These are phyloP conservation scores for Psix sp. DNA, from an alignment of 1,140 invertebrate genomes.

Conservation along the genomic window DNA sequence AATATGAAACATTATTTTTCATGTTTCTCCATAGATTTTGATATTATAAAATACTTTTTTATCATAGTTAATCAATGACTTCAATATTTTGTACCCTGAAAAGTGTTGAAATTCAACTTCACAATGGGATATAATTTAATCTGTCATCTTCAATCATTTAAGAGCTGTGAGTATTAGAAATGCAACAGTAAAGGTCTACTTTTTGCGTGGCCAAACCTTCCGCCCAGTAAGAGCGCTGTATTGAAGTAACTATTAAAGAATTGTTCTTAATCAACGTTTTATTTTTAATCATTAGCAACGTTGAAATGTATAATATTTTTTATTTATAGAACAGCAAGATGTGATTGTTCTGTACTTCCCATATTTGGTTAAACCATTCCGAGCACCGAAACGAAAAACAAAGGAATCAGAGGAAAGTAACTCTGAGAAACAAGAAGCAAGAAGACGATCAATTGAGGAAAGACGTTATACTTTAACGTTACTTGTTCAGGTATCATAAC, in stretches of 20 bases:
- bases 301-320: slow-evolving; percentile 5
- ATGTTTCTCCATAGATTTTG: background rate
- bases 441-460: slow-evolving; percentile 3
- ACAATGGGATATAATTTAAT: slow-evolving; percentile 1
- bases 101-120: background rate
- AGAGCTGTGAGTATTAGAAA: slow-evolving; percentile 9
- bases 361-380: slow-evolving; percentile 19
- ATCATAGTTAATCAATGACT: slow-evolving; percentile 12
- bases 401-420: background rate
- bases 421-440: background rate
- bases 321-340: slow-evolving; percentile 19
- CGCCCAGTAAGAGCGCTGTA: background rate
- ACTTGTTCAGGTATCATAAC: slow-evolving; percentile 2
- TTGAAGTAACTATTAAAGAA: background rate
- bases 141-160: background rate
- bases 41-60: background rate
- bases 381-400: background rate
- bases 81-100: slow-evolving; percentile 1
- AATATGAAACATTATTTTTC: slow-evolving; percentile 3
- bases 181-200: slow-evolving; percentile 3
- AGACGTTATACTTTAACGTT: slow-evolving; percentile 2
- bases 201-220: slow-evolving; percentile 9
- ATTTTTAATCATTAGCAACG: background rate
- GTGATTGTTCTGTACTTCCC: slow-evolving; percentile 1
- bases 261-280: background rate